Percentiles rank a stretch among this genome's conserved stretches.
Conservation (phyloP, 2,797 vertebrate species). For the Myotis planiceps region DNA sequence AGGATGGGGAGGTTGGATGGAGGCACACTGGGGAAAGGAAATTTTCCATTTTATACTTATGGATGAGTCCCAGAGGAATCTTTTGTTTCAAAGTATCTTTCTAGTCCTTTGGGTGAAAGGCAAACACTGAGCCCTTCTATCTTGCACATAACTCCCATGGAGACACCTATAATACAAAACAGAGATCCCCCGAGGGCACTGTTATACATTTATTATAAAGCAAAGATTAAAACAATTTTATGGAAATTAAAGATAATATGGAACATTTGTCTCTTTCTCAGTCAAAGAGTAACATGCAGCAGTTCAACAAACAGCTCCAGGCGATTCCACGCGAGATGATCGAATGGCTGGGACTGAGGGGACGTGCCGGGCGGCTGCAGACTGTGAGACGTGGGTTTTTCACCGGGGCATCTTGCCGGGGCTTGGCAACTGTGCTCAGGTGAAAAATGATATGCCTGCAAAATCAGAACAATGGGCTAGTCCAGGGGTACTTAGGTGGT, state of each 20-base stretch:
- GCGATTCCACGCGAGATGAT: slow-evolving; percentile 65
- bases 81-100: slow-evolving; percentile 67
- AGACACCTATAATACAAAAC: slow-evolving; percentile 84
- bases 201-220: slow-evolving; percentile 86
- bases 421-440: slow-evolving; percentile 37
- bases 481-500: neutral
- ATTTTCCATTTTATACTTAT: slow-evolving; percentile 48
- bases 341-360: slow-evolving; percentile 67
- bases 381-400: neutral
- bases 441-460: slow-evolving; percentile 53
- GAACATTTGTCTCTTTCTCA: slow-evolving; percentile 86
- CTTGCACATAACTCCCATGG: slow-evolving; percentile 74
- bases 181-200: slow-evolving; percentile 76
- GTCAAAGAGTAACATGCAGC: slow-evolving; percentile 80
- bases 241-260: slow-evolving; percentile 88
- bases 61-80: slow-evolving; percentile 62
- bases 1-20: neutral
- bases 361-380: slow-evolving; percentile 30
- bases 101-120: slow-evolving; percentile 73
- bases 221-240: slow-evolving; percentile 88
- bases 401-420: slow-evolving; percentile 1
- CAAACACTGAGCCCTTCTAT: slow-evolving; percentile 65
- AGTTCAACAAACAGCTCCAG: slow-evolving; percentile 83
- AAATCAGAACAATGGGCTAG: slow-evolving; percentile 61
- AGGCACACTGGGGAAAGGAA: slow-evolving; percentile 30